These are phyloP conservation scores for Ammodytes dubius DNA, from an alignment of 2,113 vertebrate genomes.

Conservation along the genomic window DNA sequence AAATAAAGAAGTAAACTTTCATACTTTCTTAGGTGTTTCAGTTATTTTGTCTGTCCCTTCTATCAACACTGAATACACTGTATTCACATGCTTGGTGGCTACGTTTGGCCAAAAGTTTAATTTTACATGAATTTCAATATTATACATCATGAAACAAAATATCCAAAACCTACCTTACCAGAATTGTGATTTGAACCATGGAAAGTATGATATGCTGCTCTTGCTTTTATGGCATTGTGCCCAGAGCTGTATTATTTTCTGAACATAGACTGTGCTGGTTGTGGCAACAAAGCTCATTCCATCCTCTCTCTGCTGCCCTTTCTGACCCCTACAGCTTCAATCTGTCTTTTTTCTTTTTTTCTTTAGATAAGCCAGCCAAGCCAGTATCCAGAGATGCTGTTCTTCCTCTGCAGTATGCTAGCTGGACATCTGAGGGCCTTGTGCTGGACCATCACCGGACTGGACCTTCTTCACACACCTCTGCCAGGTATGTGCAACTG, in stretches of 20 bases:
- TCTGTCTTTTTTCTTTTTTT: constrained; percentile 9
- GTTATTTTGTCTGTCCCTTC: not conserved
- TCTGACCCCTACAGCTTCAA: not conserved
- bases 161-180: not conserved
- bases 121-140: not conserved
- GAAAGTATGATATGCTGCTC: not conserved
- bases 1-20: not conserved
- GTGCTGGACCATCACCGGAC: constrained; percentile 76
- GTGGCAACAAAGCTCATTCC: constrained; percentile 30
- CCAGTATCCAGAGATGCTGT: constrained; percentile 86
- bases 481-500: constrained; percentile 56
- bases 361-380: constrained; percentile 86
- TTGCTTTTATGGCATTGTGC: not conserved
- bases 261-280: not conserved
- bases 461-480: constrained; percentile 72
- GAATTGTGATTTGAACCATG: not conserved
- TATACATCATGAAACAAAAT: not conserved
- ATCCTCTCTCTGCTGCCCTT: constrained; percentile 6
- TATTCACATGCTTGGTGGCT: not conserved
- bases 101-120: not conserved
- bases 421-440: constrained; percentile 87
- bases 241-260: constrained; percentile 13
- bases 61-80: not conserved
- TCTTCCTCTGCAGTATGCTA: constrained; percentile 92
- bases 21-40: not conserved